Percentiles rank a stretch among this genome's conserved stretches.
Evolutionary conservation across 2,797 vertebrate genomes (phyloP).

Genomic region (Clarias fuscus): DNA sequence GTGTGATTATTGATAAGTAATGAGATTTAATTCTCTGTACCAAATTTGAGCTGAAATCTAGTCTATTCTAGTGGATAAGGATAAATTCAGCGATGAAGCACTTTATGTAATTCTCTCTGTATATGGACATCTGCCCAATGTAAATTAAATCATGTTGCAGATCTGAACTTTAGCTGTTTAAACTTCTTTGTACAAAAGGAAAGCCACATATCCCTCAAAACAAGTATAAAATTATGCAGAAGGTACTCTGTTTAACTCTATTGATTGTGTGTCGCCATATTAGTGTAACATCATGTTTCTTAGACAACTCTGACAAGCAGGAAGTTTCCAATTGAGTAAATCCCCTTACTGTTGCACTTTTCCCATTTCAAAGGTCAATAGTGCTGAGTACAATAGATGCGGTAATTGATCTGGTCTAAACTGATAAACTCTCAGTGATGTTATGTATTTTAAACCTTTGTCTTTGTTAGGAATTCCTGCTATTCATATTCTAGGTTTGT

Average conservation of each 20-base stretch:
- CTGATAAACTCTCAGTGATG: not conserved
- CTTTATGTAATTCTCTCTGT: no score
- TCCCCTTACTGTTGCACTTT: not conserved
- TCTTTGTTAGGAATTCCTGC: not conserved
- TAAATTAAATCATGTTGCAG: not conserved
- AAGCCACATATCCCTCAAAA: not conserved
- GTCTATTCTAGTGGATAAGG: no score
- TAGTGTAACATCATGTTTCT: not conserved
- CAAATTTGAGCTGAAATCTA: not conserved
- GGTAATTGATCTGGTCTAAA: no score
- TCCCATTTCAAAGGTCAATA: not conserved
- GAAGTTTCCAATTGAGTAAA: not conserved
- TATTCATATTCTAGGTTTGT: not conserved
- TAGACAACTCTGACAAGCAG: not conserved
- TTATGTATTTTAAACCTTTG: not conserved
- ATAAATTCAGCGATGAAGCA: no score
- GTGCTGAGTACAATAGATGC: not conserved
- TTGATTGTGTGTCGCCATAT: not conserved
- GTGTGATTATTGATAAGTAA: not conserved
- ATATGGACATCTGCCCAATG: no score
- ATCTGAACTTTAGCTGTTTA: not conserved
- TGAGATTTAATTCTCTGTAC: not conserved
- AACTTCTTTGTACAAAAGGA: not conserved
- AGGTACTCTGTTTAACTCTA: not conserved
- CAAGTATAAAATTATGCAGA: not conserved